Evolutionary conservation across 2,797 vertebrate genomes (phyloP), one percentile per base, ranked within the genome.

Genomic region (Pipistrellus nathusii): DNA sequence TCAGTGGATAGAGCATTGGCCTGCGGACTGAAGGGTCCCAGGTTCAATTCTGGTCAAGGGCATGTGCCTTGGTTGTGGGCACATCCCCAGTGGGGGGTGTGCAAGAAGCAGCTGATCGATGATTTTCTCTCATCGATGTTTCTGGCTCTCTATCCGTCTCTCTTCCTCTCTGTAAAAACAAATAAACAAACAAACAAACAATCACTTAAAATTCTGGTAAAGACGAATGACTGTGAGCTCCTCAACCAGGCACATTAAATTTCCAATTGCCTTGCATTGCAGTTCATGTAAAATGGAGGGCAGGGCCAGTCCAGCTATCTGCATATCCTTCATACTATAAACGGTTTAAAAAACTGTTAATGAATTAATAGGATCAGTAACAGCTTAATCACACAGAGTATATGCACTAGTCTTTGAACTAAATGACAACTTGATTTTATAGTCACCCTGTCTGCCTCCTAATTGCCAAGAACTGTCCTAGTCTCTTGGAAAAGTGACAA

Each of bases 141-240:
- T 41, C 38, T 41, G 38, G 6, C 38, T 41, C 38, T 38, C 38
- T 38, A 38, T 38, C 38, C 38, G 4, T 38, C 38, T 41, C 38
- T 41, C 38, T 41, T 41, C 38, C 38, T 41, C 6, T 41, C 38
- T 69, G 38, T 88, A 93, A 88, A 94, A 95, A 27, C 94, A 41
- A 41, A 12, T 12, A 94, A 95, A 27, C 38, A 38, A 95, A 73
- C 9, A 30, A 30, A 14, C 27, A 3, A 12, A 23, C 14, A 41
- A 13, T n/a, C 23, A 25, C 30, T 75, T 75, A 88, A 95, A 95
- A 69, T 81, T 81, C 71, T 81, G 66, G 75, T 64, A 88, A 76
- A 94, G 72, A 62, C 59, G 15, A 90, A 92, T 83, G 57, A 59
- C 41, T 41, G 11, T 73, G 46, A 69, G 38, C 77, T 89, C 84